These are phyloP conservation scores for Drosophila ercepeae DNA, from an alignment of 1,140 invertebrate species.

Conservation along the genomic window DNA sequence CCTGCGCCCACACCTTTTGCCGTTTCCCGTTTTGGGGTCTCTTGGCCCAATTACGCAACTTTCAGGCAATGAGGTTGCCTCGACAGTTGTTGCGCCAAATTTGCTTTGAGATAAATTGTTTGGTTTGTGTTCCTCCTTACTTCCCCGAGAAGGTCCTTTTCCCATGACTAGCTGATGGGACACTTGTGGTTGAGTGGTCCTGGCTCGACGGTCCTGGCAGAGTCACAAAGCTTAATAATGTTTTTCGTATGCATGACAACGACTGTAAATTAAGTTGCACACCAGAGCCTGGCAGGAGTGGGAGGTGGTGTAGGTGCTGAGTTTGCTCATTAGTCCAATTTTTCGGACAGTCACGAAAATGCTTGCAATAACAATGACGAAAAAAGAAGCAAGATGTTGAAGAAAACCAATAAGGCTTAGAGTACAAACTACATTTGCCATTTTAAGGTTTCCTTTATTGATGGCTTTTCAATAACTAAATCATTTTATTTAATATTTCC, in stretches of 20 bases:
- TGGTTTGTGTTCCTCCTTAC: conserved; percentile 13
- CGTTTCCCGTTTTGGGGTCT: not conserved
- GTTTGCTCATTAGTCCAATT: conserved; percentile 50
- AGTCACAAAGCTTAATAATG: conserved; percentile 44
- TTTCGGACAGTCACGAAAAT: conserved; percentile 26
- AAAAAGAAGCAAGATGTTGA: too few relatives aligned
- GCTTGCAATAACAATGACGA: conserved; percentile 20
- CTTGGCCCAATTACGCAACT: conserved; percentile 41
- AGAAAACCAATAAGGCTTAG: not conserved
- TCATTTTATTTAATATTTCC: not conserved
- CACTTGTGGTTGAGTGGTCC: conserved; percentile 42
- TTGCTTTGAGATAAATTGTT: conserved; percentile 59
- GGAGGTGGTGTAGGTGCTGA: not conserved
- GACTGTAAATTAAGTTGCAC: conserved; percentile 48
- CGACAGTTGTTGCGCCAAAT: conserved; percentile 60
- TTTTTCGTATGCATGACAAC: conserved; percentile 59
- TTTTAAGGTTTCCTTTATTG: too few relatives aligned
- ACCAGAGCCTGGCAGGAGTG: not conserved
- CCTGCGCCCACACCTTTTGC: not conserved
- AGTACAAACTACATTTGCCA: not conserved
- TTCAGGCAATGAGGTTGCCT: conserved; percentile 11
- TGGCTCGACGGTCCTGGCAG: not conserved
- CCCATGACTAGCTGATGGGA: conserved; percentile 34
- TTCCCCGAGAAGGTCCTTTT: conserved; percentile 1
- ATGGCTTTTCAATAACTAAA: not conserved